Evolutionary conservation across 2,888 invertebrate genomes (phyloP), one percentile per base, ranked within the genome.

Genomic region (Anorthoa munda): DNA sequence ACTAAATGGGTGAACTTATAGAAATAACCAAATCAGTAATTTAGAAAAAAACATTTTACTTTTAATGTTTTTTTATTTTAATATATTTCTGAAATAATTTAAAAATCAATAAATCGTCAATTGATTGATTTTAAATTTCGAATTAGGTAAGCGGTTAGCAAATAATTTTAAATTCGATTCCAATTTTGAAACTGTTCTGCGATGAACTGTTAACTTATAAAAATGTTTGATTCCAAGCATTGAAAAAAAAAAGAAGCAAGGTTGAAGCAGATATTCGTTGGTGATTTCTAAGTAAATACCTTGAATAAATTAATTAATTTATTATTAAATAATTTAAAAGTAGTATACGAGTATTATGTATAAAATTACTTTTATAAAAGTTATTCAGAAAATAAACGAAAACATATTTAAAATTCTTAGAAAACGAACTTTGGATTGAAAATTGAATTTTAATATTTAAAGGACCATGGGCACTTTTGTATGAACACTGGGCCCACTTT

Each of bases 401-500:
- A 15, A 45, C 4, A 21, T 26, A 7, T 39, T 58, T 45, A 12
- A 11, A 50, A 73, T 73, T 73, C 56, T 51, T 45, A 17, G 4
- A 11, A 39, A 39, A 39, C 13, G 2, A 58, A 39, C 13, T n/a
- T 50, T 50, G 31, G 1, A 23, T 9, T 50, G 31, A 9, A 50
- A 50, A 50, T 50, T n/a, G 7, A 50, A 50, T 72, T 72, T 45
- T 13, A 51, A 69, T 69, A 51, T 69, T 69, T 70, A 2, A 48
- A 45, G 45, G 46, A n/a, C n/a, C n/a, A n/a, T n/a, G n/a, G n/a
- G n/a, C n/a, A n/a, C n/a, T n/a, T n/a, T n/a, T n/a, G n/a, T n/a
- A n/a, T n/a, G n/a, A n/a, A n/a, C n/a, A n/a, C n/a, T n/a, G n/a
- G n/a, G n/a, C n/a, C n/a, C n/a, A n/a, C n/a, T n/a, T n/a, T n/a